A percentile compares a stretch with the other conserved stretches of the same genome.
These are phyloP conservation scores for Atherinomorus stipes DNA, from an alignment of 2,113 vertebrate species.

Conservation along the genomic window DNA sequence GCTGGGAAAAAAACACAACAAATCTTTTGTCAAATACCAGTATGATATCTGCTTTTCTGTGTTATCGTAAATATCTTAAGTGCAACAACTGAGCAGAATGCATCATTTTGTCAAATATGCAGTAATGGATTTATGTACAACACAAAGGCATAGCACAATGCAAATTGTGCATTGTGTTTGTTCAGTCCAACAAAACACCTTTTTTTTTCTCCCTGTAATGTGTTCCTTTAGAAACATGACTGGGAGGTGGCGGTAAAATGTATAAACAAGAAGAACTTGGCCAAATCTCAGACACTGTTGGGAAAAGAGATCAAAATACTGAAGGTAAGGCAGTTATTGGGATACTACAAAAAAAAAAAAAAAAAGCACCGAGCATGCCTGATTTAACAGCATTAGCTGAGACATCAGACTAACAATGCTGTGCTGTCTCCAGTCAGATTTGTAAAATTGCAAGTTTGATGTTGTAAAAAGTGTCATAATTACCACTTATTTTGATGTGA, in stretches of 20 bases:
- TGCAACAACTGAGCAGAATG: background rate
- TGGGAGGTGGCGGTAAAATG: conserved; percentile 98
- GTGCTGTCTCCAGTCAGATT: too few species aligned
- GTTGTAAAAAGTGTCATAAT: too few species aligned
- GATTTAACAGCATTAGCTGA: too few species aligned
- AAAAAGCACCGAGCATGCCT: too few species aligned
- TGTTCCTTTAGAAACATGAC: conserved; percentile 88
- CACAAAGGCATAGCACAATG: background rate
- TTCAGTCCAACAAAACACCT: background rate
- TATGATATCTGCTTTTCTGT: background rate
- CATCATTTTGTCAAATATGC: background rate
- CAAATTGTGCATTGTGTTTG: background rate
- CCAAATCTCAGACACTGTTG: conserved; percentile 95
- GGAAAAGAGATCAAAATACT: conserved; percentile 99
- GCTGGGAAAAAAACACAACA: too few species aligned
- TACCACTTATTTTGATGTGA: too few species aligned
- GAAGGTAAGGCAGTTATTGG: conserved; percentile 85
- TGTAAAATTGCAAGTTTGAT: too few species aligned
- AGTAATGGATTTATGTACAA: background rate
- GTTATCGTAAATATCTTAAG: background rate
- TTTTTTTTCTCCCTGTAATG: background rate
- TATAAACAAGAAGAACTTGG: conserved; percentile 98
- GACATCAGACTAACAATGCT: too few species aligned
- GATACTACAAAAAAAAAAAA: background rate
- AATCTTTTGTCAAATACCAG: too few species aligned